Evolutionary conservation across 2,113 vertebrate genomes (phyloP), one percentile per base, ranked within the genome.

Genomic region (Leptodactylus fuscus): DNA sequence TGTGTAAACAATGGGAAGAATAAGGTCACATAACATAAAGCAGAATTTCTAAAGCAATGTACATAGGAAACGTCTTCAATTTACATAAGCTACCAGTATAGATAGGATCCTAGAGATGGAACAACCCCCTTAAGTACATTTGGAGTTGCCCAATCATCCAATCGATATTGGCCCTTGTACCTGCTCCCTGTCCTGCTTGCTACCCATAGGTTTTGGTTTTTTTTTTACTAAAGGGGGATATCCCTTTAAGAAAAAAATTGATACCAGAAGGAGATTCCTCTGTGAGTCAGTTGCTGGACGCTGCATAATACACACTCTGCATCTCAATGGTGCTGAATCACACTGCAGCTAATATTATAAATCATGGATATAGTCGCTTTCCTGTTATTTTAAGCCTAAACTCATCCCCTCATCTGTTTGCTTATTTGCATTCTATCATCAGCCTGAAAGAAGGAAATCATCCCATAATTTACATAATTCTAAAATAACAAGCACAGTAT

Each of bases 381-480:
- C 12, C 5, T 48, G 20, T 27, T 51, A 1, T 51, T 49, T 18
- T 36, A 27, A 71, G 48, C 12, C 65, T 70, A 70, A 10, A 18
- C 44, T 81, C 16, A 32, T 32, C 41, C 48, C 32, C 29, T 73
- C 38, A 27, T 70, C 83, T 41, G 5, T 53, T 55, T 60, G 8
- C 36, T 81, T 44, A 58, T 86, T 86, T 81, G 27, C 67, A 86
- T 73, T 86, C 77, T 24, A 48, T 85, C 75, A 69, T 60, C 67
- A 13, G 44, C 78, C 44, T 73, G 65, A 51, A 38, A 71, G 51
- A 58, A 81, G 69, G 9, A 86, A 85, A 71, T 81, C 77, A 71
- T 46, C 44, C 65, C n/a, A 58, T 86, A 24, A 89, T 87, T 87
- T 87, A 46, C 75, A 83, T 83, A 87, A 83, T 87, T 85, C 85